These are phyloP conservation scores for Coranthus polyacanthus DNA, from an alignment of 2,797 vertebrate genomes.

Conservation along the genomic window DNA sequence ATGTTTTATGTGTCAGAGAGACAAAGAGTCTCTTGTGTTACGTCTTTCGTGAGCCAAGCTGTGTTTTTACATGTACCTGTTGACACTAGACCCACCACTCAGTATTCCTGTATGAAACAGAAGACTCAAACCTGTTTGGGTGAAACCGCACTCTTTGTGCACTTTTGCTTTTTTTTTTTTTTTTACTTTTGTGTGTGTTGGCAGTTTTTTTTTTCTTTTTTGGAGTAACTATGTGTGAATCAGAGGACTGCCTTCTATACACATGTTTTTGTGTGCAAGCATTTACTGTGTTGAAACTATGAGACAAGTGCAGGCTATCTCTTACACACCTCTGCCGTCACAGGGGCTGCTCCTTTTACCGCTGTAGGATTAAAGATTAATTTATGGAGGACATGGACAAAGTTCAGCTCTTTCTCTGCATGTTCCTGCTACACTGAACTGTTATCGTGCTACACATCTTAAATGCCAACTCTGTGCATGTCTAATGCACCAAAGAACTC, in stretches of 20 bases:
- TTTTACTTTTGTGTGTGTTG: too few species aligned
- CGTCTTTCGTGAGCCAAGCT: conserved; percentile 28
- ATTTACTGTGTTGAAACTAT: conserved; percentile 12
- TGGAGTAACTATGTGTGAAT: background rate
- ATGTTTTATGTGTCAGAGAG: conserved; percentile 12
- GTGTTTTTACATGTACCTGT: conserved; percentile 72
- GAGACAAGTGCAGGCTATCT: conserved; percentile 44
- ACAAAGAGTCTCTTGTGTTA: conserved; percentile 22
- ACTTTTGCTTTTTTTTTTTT: background rate
- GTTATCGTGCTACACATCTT: conserved; percentile 48
- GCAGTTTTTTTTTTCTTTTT: conserved; percentile 2
- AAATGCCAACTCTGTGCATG: conserved; percentile 41
- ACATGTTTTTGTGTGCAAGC: conserved; percentile 10
- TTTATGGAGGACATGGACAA: conserved; percentile 59
- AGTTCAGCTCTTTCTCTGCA: conserved; percentile 54
- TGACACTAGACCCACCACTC: conserved; percentile 63
- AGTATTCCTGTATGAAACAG: conserved; percentile 28
- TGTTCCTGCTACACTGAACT: conserved; percentile 38
- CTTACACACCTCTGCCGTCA: conserved; percentile 21
- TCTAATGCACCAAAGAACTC: conserved; percentile 37
- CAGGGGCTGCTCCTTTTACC: conserved; percentile 57
- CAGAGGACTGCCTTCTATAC: background rate
- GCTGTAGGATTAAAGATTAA: conserved; percentile 71
- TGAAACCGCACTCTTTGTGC: conserved; percentile 51
- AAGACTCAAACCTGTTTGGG: conserved; percentile 70